phyloP scores from a whole-genome alignment of 2,113 vertebrate genomes.

The Pimephales promelas region DNA sequence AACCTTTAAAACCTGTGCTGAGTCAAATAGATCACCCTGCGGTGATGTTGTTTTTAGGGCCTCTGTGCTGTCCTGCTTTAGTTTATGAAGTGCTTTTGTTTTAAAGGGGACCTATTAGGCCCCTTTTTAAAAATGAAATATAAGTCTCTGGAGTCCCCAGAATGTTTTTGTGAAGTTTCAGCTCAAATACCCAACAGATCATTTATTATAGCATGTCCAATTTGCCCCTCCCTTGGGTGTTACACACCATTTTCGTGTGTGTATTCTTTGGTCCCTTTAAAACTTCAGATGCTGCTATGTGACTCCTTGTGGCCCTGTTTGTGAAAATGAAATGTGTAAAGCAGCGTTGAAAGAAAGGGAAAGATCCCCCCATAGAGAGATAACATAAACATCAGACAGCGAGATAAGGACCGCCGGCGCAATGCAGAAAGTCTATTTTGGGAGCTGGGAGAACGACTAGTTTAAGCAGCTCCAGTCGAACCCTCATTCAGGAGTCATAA shows the following conservation, averaged over 20 bases:
- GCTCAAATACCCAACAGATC: no score
- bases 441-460: constrained; percentile 37
- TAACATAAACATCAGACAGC: constrained; percentile 36
- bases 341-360: background rate
- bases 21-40: constrained; percentile 28
- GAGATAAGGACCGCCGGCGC: constrained; percentile 34
- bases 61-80: background rate
- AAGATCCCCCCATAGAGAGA: constrained; percentile 5
- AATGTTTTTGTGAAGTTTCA: no score
- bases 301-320: constrained; percentile 11
- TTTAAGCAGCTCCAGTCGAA: constrained; percentile 29
- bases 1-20: background rate
- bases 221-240: no score
- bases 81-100: constrained; percentile 40
- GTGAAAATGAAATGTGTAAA: constrained; percentile 31
- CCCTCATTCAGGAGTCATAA: constrained; percentile 35
- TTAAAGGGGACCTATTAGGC: background rate
- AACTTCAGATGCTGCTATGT: background rate
- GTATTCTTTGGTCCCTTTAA: background rate
- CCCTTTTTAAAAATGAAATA: no score
- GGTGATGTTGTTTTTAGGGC: constrained; percentile 22
- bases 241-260: no score
- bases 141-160: no score
- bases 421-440: constrained; percentile 53
- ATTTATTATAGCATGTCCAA: no score